Evolutionary conservation across 2,888 invertebrate genomes (phyloP), one percentile per base, ranked within the genome.

Genomic region (Rotaria socialis): DNA sequence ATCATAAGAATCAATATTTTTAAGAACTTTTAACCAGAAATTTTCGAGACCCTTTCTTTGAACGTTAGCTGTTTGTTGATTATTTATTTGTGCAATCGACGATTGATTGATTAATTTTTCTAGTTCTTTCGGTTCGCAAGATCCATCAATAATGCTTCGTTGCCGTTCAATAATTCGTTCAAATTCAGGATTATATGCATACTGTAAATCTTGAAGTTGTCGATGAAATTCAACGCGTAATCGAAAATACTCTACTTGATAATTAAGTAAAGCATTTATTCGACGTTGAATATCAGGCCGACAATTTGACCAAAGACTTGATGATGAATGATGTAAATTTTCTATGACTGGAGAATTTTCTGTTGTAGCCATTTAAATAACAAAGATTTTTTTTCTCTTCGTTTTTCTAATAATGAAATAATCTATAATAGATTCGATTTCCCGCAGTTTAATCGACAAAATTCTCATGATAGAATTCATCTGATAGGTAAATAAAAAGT

Each of bases 21-120:
- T 95, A 90, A 99, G 95, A 90, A 96, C 95, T 56, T 95, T 96
- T 88, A 96, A 92, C 98, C 98, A 99, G 92, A 99, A 99, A 88
- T 95, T 94, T 8, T 96, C 95, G 89, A 99, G 94, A 87, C 97
- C 97, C 91, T 88, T 88, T 67, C 35, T 35, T 35, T 35, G 35
- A 35, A 35, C 35, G 35, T 67, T 27, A 27, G n/a, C 27, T 67
- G 67, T 27, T 35, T 27, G 2, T 67, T 67, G 67, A 14, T 67
- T 27, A n/a, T 22, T 27, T 14, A 10, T 67, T 67, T 67, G n/a
- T 35, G 10, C 8, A 67, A 10, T 67, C 14, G 67, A 67, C 10
- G 43, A 84, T 22, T 43, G 6, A 24, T 85, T 50, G 27, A 67
- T 35, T n/a, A 6, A 6, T 67, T n/a, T 94, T 90, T 97, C 96